Percentiles rank a stretch among this genome's conserved stretches.
Evolutionary conservation across 35 echinoderm and acorn worm genomes (phyloP).

Genomic region (Lytechinus variegatus): DNA sequence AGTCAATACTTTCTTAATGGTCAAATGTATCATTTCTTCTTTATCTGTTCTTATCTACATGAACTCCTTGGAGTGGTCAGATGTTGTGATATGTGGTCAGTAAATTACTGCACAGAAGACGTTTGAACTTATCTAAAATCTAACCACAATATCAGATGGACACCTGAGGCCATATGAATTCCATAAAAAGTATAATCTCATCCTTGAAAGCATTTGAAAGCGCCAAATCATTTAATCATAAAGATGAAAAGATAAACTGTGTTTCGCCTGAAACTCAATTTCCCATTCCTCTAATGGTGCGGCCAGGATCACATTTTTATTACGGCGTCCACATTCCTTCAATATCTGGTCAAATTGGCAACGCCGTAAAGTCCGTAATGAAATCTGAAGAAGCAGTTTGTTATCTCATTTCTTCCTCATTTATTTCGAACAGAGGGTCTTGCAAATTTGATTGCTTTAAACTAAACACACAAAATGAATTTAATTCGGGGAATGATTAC

Average conservation of each 20-base stretch:
- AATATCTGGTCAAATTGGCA: background rate
- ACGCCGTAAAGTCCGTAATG: background rate
- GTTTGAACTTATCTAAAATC: too few relatives aligned
- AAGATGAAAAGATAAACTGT: background rate
- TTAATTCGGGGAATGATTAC: background rate
- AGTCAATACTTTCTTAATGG: too few relatives aligned
- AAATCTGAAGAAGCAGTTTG: conserved; percentile 1
- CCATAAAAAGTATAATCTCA: background rate
- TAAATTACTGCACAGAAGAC: too few relatives aligned
- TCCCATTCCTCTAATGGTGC: background rate
- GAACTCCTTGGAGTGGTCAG: too few relatives aligned
- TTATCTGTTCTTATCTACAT: too few relatives aligned
- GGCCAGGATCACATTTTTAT: background rate
- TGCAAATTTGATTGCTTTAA: background rate
- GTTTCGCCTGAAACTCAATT: background rate
- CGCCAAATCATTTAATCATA: background rate
- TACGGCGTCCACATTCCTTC: background rate
- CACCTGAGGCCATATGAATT: background rate
- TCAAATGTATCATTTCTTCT: too few relatives aligned
- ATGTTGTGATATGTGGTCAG: too few relatives aligned
- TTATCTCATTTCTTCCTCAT: background rate
- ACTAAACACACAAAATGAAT: conserved; percentile 12
- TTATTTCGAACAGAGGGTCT: background rate
- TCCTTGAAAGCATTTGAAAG: background rate
- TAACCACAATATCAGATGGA: too few relatives aligned